These are phyloP conservation scores for Blennius ocellaris DNA, from an alignment of 2,113 vertebrate genomes.

Conservation along the genomic window DNA sequence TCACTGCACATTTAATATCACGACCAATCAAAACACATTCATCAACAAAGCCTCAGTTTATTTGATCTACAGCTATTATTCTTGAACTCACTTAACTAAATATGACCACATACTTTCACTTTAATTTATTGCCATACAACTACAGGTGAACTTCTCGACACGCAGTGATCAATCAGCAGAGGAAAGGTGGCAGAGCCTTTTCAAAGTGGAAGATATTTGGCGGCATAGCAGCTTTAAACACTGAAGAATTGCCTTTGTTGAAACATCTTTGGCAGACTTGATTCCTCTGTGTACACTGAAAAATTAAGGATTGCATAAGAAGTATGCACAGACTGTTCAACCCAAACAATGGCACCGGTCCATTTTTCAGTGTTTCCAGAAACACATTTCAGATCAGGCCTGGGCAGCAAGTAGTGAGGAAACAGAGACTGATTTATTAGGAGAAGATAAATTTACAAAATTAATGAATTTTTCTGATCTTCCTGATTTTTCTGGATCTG, in stretches of 20 bases:
- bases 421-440: too few relatives aligned
- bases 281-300: constrained; percentile 55
- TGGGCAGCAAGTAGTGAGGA: too few relatives aligned
- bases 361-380: not conserved
- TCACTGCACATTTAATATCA: too few relatives aligned
- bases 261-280: constrained; percentile 24
- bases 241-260: constrained; percentile 10
- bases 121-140: not conserved
- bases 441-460: too few relatives aligned
- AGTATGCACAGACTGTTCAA: not conserved
- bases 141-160: not conserved
- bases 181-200: constrained; percentile 19
- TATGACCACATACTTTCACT: not conserved
- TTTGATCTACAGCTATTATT: too few relatives aligned
- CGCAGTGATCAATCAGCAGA: not conserved
- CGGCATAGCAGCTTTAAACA: constrained; percentile 32
- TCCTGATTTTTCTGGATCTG: too few relatives aligned
- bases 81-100: not conserved
- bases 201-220: constrained; percentile 9
- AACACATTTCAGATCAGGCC: too few relatives aligned
- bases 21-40: too few relatives aligned
- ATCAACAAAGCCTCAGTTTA: too few relatives aligned
- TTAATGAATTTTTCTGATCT: too few relatives aligned
- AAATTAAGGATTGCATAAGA: constrained; percentile 29
- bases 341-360: too few relatives aligned